These are phyloP conservation scores for Calosoma granatense DNA, from an alignment of 1,140 invertebrate species.

Conservation along the genomic window DNA sequence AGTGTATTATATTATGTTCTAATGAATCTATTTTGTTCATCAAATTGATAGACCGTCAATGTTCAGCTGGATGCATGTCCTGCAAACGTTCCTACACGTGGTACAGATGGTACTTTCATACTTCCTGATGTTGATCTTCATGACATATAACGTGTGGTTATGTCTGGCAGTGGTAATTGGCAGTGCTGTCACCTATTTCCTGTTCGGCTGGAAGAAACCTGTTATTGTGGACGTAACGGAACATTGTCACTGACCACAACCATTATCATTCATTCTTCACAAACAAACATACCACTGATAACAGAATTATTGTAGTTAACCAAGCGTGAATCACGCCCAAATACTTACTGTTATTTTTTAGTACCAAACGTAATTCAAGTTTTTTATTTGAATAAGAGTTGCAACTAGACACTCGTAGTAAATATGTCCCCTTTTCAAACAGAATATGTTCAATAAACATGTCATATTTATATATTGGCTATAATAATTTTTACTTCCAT, in stretches of 20 bases:
- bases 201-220: constrained; percentile 88
- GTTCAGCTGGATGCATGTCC: constrained; percentile 65
- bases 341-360: too few species aligned
- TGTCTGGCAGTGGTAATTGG: constrained; percentile 85
- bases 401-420: not conserved
- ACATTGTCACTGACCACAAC: constrained; percentile 78
- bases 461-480: not conserved
- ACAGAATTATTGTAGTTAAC: too few species aligned
- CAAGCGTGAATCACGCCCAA: too few species aligned
- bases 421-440: not conserved
- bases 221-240: constrained; percentile 87
- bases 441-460: not conserved
- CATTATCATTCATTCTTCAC: too few species aligned
- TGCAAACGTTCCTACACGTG: constrained; percentile 83
- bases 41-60: constrained; percentile 69
- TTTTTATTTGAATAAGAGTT: not conserved
- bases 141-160: constrained; percentile 96
- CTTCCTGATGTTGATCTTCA: constrained; percentile 94
- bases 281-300: not conserved
- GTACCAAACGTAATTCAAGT: not conserved
- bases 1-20: too few species aligned
- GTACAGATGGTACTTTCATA: constrained; percentile 85
- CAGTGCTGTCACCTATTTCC: constrained; percentile 81
- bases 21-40: too few species aligned
- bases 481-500: too few species aligned